phyloP scores from a whole-genome alignment of 2,113 vertebrate genomes.

The Equus quagga region DNA sequence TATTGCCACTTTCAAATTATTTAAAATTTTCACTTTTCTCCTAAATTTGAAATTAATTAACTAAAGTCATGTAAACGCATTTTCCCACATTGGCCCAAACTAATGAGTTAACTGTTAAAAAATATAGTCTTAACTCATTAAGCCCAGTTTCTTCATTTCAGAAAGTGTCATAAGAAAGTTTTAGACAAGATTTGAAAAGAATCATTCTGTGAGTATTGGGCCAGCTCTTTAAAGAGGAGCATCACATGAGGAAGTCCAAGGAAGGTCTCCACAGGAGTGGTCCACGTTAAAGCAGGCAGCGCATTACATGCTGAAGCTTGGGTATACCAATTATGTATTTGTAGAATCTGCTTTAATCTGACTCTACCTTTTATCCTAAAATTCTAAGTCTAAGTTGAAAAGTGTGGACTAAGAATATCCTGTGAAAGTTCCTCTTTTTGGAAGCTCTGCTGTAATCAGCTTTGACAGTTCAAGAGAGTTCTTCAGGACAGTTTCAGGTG shows the following conservation, averaged over 20 bases:
- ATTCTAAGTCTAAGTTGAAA: not conserved
- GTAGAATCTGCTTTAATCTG: not conserved
- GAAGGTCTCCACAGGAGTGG: not conserved
- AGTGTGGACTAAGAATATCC: not conserved
- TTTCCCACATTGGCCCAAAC: not conserved
- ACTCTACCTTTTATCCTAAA: not conserved
- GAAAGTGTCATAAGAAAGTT: not conserved
- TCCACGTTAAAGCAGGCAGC: not conserved
- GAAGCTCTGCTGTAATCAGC: not conserved
- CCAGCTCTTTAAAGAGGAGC: not conserved
- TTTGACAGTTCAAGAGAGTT: constrained; percentile 57
- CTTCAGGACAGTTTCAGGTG: not conserved
- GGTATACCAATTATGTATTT: too few relatives aligned
- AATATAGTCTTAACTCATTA: not conserved
- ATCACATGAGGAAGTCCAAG: not conserved
- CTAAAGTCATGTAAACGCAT: not conserved
- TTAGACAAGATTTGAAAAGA: not conserved
- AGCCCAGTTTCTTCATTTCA: constrained; percentile 21
- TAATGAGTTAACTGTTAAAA: constrained; percentile 15
- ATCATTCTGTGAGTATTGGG: not conserved
- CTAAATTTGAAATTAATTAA: constrained; percentile 54
- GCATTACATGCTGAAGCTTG: accelerated
- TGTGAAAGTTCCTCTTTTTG: not conserved
- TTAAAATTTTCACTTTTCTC: not conserved
- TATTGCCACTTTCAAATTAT: not conserved